Evolutionary conservation across 2,113 vertebrate genomes (phyloP).

Genomic region (Phyllostomus discolor): DNA sequence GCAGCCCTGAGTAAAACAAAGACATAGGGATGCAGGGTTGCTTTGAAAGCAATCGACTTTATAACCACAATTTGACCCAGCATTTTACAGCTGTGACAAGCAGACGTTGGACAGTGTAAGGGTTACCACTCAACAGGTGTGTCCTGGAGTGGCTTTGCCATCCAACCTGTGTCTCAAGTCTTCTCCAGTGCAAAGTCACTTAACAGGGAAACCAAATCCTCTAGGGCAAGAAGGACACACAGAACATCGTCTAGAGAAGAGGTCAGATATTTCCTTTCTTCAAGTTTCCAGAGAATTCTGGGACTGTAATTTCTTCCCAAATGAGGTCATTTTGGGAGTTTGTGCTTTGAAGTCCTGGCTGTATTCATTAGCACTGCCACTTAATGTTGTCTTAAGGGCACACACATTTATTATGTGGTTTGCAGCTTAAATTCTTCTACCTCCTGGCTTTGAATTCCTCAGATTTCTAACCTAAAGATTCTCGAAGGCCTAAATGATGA

Average conservation of each 20-base stretch:
- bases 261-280: not conserved
- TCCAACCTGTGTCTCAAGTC: not conserved
- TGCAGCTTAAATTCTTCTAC: not conserved
- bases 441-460: not conserved
- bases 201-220: not conserved
- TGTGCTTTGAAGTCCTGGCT: not conserved
- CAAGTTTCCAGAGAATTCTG: not conserved
- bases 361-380: not conserved
- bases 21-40: not conserved
- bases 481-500: not conserved
- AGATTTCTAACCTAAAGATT: not conserved
- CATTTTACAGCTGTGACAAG: constrained; percentile 16
- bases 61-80: constrained; percentile 34
- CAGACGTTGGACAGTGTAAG: not conserved
- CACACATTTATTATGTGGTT: not conserved
- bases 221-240: not conserved
- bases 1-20: constrained; percentile 49
- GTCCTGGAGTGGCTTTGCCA: not conserved
- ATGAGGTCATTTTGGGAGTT: not conserved
- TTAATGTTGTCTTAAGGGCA: not conserved
- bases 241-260: not conserved
- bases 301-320: constrained; percentile 28
- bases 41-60: constrained; percentile 34
- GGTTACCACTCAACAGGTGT: not conserved
- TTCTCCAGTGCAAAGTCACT: not conserved